These are phyloP conservation scores for Hirundichthys speculiger DNA, from an alignment of 2,113 vertebrate genomes.

Conservation along the genomic window DNA sequence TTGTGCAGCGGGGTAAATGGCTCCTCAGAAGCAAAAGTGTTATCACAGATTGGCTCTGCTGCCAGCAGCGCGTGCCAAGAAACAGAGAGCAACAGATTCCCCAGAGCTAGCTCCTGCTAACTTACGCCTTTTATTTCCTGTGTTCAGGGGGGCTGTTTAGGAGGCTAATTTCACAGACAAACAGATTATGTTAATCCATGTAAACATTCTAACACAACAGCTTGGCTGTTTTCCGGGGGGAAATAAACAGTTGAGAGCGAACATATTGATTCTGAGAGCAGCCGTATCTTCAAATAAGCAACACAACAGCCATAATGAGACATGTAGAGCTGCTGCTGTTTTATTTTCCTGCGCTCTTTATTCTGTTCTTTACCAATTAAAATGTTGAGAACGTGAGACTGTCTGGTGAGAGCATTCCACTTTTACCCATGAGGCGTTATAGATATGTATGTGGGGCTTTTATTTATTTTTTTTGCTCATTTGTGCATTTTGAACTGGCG, in stretches of 20 bases:
- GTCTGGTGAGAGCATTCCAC: conserved; percentile 18
- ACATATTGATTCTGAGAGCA: conserved; percentile 79
- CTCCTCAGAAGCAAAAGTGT: conserved; percentile 56
- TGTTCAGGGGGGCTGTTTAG: conserved; percentile 79
- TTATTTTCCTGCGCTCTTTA: conserved; percentile 14
- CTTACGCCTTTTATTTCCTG: conserved; percentile 77
- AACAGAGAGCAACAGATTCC: conserved; percentile 64
- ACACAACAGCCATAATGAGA: conserved; percentile 76
- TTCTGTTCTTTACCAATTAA: conserved; percentile 66
- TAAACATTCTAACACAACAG: conserved; percentile 84
- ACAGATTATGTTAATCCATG: conserved; percentile 85
- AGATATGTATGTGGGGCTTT: neutral
- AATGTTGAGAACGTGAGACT: conserved; percentile 51
- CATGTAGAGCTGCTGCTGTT: conserved; percentile 67
- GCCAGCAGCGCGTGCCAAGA: conserved; percentile 73
- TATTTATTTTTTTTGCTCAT: conserved; percentile 24
- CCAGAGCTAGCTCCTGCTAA: conserved; percentile 71
- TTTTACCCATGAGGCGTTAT: neutral
- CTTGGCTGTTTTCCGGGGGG: conserved; percentile 78
- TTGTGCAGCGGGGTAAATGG: conserved; percentile 60
- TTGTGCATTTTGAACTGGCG: conserved; percentile 24
- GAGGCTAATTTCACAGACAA: conserved; percentile 84
- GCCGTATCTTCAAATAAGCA: conserved; percentile 73
- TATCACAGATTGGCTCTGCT: conserved; percentile 67
- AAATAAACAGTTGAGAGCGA: conserved; percentile 79